Evolutionary conservation across 2,888 invertebrate genomes (phyloP).

Genomic region (Papilio demoleus): DNA sequence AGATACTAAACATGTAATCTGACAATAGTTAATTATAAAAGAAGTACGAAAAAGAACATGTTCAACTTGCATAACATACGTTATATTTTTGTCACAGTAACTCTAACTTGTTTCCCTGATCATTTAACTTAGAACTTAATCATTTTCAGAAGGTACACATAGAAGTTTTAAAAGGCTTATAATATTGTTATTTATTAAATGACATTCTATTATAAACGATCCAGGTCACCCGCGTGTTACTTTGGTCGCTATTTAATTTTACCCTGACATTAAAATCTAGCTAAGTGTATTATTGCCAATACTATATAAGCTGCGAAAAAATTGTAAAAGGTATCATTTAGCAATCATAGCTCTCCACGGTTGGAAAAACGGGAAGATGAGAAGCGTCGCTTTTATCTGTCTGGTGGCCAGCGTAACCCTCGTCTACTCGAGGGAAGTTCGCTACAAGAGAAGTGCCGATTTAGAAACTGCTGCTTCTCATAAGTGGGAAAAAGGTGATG

Average conservation of each 20-base stretch:
- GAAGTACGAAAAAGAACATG: neutral
- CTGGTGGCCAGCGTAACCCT: conserved; percentile 72
- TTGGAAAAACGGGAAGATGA: conserved; percentile 68
- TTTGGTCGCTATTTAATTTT: conserved; percentile 64
- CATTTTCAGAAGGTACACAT: neutral
- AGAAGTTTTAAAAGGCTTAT: conserved; percentile 1
- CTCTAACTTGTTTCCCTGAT: neutral
- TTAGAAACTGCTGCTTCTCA: conserved; percentile 78
- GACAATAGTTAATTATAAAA: too few relatives aligned
- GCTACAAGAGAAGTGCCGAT: conserved; percentile 75
- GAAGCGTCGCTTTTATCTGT: conserved; percentile 63
- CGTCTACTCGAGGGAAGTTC: conserved; percentile 76
- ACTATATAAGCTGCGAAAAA: conserved; percentile 78
- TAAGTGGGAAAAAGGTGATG: conserved; percentile 82
- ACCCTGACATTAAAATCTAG: conserved; percentile 78
- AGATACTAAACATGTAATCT: too few relatives aligned
- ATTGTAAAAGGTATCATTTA: conserved; percentile 75
- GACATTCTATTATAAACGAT: conserved; percentile 58
- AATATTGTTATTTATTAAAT: conserved; percentile 29
- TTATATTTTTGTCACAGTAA: neutral
- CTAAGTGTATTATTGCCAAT: conserved; percentile 70
- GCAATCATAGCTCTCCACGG: conserved; percentile 72
- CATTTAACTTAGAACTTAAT: neutral
- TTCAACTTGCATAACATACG: too few relatives aligned
- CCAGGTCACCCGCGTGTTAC: conserved; percentile 66